These are phyloP conservation scores for Drosophila auraria DNA, from an alignment of 1,140 invertebrate species.

Conservation along the genomic window DNA sequence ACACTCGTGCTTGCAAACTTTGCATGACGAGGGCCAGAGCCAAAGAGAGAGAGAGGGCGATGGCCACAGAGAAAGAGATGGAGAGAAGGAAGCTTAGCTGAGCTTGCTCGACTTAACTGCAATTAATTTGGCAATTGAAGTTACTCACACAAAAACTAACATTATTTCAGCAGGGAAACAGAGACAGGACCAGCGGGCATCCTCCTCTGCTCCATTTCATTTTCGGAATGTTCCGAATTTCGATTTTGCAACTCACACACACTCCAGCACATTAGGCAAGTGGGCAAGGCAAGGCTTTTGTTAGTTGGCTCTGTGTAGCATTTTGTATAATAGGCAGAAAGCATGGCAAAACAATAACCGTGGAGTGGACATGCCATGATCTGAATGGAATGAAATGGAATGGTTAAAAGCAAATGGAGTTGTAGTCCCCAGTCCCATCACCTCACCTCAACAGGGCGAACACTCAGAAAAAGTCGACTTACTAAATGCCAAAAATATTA, in stretches of 20 bases:
- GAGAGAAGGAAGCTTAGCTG: conserved; percentile 21
- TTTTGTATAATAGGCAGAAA: conserved; percentile 70
- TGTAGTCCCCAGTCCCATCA: conserved; percentile 27
- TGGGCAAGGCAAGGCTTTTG: conserved; percentile 50
- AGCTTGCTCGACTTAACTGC: conserved; percentile 83
- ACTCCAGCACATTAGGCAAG: conserved; percentile 64
- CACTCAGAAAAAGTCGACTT: not conserved
- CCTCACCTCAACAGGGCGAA: not conserved
- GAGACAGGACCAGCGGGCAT: not conserved
- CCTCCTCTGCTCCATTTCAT: conserved; percentile 44
- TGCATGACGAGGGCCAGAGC: not conserved
- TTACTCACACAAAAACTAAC: conserved; percentile 34
- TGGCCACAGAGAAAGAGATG: conserved; percentile 7
- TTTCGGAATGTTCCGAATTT: conserved; percentile 51
- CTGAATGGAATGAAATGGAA: conserved; percentile 42
- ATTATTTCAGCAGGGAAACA: conserved; percentile 21
- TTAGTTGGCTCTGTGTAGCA: conserved; percentile 53
- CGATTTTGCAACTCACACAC: conserved; percentile 31
- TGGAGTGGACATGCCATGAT: conserved; percentile 34
- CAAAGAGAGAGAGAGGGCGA: conserved; percentile 10
- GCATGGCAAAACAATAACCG: conserved; percentile 77
- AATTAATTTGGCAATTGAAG: conserved; percentile 85
- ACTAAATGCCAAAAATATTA: not conserved
- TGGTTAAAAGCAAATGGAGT: conserved; percentile 80
- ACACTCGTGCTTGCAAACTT: conserved; percentile 5